Percentiles rank a stretch among this genome's conserved stretches.
phyloP scores from a whole-genome alignment of 2,113 vertebrate genomes.

The Etheostoma spectabile region DNA sequence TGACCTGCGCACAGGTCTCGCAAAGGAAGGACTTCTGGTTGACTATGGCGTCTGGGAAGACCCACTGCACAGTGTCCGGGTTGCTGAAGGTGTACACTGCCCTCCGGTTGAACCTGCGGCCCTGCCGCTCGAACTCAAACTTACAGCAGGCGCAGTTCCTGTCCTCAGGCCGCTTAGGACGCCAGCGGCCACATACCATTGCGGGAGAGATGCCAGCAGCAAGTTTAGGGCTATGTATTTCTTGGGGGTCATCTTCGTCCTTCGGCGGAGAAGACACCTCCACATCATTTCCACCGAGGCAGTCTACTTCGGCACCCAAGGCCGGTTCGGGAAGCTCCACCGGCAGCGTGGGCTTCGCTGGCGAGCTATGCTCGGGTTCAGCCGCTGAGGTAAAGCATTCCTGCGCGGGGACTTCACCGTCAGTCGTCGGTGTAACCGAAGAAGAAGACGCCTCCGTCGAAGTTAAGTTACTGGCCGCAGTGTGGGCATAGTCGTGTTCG shows the following conservation, averaged over 20 bases:
- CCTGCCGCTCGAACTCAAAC: conserved; percentile 66
- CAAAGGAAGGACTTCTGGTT: conserved; percentile 71
- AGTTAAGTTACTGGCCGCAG: not conserved
- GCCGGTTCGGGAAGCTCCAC: conserved; percentile 45
- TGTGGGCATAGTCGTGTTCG: conserved; percentile 72
- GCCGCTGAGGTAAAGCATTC: not conserved
- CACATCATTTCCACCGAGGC: conserved; percentile 17
- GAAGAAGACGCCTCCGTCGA: conserved; percentile 11
- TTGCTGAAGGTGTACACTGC: conserved; percentile 76
- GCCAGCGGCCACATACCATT: not conserved
- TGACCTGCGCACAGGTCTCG: conserved; percentile 71
- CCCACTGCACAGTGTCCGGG: conserved; percentile 68
- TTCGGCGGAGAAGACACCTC: not conserved
- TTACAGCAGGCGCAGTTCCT: conserved; percentile 61
- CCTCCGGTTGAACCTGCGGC: conserved; percentile 75
- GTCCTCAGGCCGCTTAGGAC: conserved; percentile 55
- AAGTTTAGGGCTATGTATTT: not conserved
- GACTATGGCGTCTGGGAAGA: conserved; percentile 56
- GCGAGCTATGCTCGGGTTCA: not conserved
- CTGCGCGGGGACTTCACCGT: not conserved
- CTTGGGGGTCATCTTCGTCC: not conserved
- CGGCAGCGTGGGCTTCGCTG: not conserved
- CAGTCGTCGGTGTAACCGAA: not conserved
- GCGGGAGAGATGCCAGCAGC: rapidly evolving
- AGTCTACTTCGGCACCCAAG: conserved; percentile 71